These are phyloP conservation scores for Agrotis exclamationis DNA, from an alignment of 2,888 invertebrate species.

Conservation along the genomic window DNA sequence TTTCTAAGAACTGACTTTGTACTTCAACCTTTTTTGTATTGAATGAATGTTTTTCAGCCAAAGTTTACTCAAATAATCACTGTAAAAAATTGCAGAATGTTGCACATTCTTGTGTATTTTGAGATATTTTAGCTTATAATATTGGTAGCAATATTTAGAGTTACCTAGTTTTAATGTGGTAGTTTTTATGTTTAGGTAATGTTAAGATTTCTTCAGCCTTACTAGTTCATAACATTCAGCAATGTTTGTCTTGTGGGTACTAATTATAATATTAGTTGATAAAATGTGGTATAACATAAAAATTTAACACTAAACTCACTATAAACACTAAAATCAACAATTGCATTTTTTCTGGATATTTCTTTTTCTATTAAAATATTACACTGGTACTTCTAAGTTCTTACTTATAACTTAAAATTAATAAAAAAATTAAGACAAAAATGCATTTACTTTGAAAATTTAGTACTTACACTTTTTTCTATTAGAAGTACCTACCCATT, in stretches of 20 bases:
- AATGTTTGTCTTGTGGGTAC: slow-evolving; percentile 35
- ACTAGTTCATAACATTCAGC: slow-evolving; percentile 56
- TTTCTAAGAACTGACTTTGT: slow-evolving; percentile 22
- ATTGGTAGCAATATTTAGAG: slow-evolving; percentile 48
- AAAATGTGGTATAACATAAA: slow-evolving; percentile 2
- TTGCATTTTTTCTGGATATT: slow-evolving; percentile 4
- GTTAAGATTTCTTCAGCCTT: slow-evolving; percentile 58
- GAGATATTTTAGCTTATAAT: slow-evolving; percentile 29
- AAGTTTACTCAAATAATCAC: slow-evolving; percentile 34
- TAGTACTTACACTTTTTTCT: slow-evolving; percentile 42
- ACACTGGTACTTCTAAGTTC: slow-evolving; percentile 7
- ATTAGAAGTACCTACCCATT: slow-evolving; percentile 4
- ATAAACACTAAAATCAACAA: neutral
- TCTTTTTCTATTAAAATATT: neutral
- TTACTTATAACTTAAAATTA: slow-evolving; percentile 24
- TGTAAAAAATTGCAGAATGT: slow-evolving; percentile 14
- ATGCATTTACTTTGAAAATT: slow-evolving; percentile 52
- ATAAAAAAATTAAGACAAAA: slow-evolving; percentile 42
- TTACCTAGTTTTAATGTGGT: slow-evolving; percentile 33
- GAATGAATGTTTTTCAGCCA: slow-evolving; percentile 37
- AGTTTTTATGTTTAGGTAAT: slow-evolving; percentile 25
- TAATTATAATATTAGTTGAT: slow-evolving; percentile 28
- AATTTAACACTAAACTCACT: slow-evolving; percentile 5
- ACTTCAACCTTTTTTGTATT: slow-evolving; percentile 14
- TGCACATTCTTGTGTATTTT: slow-evolving; percentile 19